phyloP scores from a whole-genome alignment of 2,888 invertebrate genomes.

The Eupithecia inturbata region DNA sequence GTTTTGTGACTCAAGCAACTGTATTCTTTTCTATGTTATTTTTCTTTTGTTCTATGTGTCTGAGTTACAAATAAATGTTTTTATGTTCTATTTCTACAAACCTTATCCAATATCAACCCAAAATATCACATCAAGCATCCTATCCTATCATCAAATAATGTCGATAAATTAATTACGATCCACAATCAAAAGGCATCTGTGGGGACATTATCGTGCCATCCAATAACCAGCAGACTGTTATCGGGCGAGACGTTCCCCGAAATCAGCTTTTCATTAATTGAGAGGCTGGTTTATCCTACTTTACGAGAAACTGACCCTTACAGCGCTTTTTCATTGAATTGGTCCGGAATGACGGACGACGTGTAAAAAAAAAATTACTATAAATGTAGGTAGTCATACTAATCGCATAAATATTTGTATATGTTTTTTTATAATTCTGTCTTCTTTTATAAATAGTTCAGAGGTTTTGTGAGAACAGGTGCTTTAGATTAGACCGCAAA shows the following conservation, averaged over 20 bases:
- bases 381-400: neutral
- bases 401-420: no score
- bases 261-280: conserved; percentile 80
- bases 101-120: neutral
- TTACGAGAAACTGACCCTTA: conserved; percentile 59
- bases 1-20: no score
- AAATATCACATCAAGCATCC: neutral
- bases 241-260: conserved; percentile 65
- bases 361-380: neutral
- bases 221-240: conserved; percentile 61
- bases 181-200: conserved; percentile 55
- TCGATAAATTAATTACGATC: conserved; percentile 59
- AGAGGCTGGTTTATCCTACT: conserved; percentile 66
- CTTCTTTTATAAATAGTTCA: neutral
- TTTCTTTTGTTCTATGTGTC: neutral
- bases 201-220: conserved; percentile 64
- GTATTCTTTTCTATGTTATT: neutral
- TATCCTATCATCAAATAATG: conserved; percentile 8
- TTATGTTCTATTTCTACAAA: neutral
- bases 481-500: neutral
- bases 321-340: conserved; percentile 23
- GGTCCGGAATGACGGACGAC: conserved; percentile 1
- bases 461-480: neutral
- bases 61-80: neutral
- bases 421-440: no score